phyloP scores from a whole-genome alignment of 2,888 invertebrate species.

The Falcaria lacertinaria region DNA sequence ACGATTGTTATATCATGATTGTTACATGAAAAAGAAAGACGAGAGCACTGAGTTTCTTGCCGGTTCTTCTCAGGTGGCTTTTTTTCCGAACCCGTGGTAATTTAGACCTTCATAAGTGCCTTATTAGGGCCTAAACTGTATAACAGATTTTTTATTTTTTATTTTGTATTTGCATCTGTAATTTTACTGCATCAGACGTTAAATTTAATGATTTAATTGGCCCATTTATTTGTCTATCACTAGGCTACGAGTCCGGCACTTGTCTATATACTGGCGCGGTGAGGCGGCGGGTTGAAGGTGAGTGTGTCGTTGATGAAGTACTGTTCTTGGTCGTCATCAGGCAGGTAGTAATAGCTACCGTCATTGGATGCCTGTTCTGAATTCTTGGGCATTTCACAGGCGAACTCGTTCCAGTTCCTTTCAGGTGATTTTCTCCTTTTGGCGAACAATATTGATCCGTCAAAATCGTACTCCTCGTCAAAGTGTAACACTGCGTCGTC shows the following conservation, averaged over 20 bases:
- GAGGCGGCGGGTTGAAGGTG: slow-evolving; percentile 67
- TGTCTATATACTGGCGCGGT: slow-evolving; percentile 70
- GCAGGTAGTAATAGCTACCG: slow-evolving; percentile 70
- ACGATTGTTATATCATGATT: too few species aligned
- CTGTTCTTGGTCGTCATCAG: slow-evolving; percentile 59
- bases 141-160: too few species aligned
- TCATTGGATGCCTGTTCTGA: slow-evolving; percentile 63
- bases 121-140: too few species aligned
- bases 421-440: slow-evolving; percentile 72
- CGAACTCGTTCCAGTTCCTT: slow-evolving; percentile 56
- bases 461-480: slow-evolving; percentile 72
- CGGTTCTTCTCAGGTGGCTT: too few species aligned
- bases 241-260: slow-evolving; percentile 25
- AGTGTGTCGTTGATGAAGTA: slow-evolving; percentile 70
- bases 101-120: too few species aligned
- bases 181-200: neutral
- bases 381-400: slow-evolving; percentile 49
- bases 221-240: slow-evolving; percentile 51
- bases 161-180: neutral
- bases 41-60: too few species aligned
- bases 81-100: too few species aligned
- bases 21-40: too few species aligned
- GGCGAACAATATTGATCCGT: slow-evolving; percentile 69
- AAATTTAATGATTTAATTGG: slow-evolving; percentile 42
- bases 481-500: slow-evolving; percentile 71